phyloP scores from a whole-genome alignment of 2,113 vertebrate genomes.

The Callorhinus ursinus region DNA sequence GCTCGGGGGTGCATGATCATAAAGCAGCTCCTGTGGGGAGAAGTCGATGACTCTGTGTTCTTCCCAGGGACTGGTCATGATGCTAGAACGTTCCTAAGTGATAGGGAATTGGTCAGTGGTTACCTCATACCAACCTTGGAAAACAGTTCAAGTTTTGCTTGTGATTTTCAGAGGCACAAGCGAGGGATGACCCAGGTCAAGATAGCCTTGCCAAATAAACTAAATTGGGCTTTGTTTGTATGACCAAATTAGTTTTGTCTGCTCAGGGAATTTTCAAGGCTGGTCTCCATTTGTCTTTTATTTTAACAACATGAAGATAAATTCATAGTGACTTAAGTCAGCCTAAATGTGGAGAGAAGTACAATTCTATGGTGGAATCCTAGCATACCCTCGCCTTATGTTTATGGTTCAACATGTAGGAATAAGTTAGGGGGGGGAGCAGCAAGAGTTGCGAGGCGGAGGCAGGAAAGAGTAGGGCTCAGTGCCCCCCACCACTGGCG shows the following conservation, averaged over 20 bases:
- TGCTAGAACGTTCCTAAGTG: background rate
- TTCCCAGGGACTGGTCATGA: background rate
- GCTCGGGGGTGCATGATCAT: background rate
- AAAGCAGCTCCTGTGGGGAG: background rate
- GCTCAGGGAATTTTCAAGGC: background rate
- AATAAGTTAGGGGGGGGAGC: background rate
- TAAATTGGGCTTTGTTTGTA: background rate
- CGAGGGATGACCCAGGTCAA: background rate
- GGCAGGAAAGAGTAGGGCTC: background rate
- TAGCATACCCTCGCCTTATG: background rate
- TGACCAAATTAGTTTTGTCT: background rate
- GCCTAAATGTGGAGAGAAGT: background rate
- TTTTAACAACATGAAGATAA: background rate
- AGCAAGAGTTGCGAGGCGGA: background rate
- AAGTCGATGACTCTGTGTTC: background rate
- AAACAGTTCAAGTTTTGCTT: too few species aligned
- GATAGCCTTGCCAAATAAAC: background rate
- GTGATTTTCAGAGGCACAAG: background rate
- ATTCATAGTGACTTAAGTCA: background rate
- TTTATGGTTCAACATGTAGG: background rate
- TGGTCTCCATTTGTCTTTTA: background rate
- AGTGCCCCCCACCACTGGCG: too few species aligned
- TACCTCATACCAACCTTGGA: background rate
- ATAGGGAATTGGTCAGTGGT: background rate
- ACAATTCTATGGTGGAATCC: background rate